A percentile compares a stretch with the other conserved stretches of the same genome.
Evolutionary conservation across 2,888 invertebrate genomes (phyloP).

Genomic region (Notocelia uddmanniana): DNA sequence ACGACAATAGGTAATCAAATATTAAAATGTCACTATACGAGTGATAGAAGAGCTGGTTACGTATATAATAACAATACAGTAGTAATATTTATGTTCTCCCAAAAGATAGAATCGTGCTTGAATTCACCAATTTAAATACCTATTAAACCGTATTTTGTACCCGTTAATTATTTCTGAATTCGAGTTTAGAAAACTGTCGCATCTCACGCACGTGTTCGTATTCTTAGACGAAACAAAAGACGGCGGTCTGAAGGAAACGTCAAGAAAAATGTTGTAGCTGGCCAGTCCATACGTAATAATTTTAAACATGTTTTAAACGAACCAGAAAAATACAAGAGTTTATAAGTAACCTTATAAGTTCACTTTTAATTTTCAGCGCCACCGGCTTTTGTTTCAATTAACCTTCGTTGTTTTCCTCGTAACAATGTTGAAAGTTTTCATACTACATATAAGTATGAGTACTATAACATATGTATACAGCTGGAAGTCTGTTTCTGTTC

Average conservation of each 20-base stretch:
- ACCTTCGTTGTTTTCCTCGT: background rate
- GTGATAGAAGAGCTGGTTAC: background rate
- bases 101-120: conserved; percentile 16
- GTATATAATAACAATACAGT: conserved; percentile 18
- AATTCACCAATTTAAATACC: background rate
- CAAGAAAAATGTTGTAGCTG: too few relatives aligned
- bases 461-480: too few relatives aligned
- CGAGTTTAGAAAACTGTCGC: too few relatives aligned
- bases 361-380: background rate
- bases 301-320: too few relatives aligned
- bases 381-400: background rate
- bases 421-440: background rate
- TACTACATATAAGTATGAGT: too few relatives aligned
- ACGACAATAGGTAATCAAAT: conserved; percentile 13
- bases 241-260: too few relatives aligned
- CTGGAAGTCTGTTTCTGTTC: too few relatives aligned
- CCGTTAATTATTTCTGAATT: too few relatives aligned
- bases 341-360: background rate
- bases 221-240: too few relatives aligned
- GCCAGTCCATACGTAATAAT: too few relatives aligned
- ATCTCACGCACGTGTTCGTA: too few relatives aligned
- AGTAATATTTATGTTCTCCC: conserved; percentile 2
- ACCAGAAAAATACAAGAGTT: background rate
- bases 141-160: background rate
- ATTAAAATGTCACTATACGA: background rate